Evolutionary conservation across 2,888 invertebrate genomes (phyloP).

Genomic region (Formica aserva): DNA sequence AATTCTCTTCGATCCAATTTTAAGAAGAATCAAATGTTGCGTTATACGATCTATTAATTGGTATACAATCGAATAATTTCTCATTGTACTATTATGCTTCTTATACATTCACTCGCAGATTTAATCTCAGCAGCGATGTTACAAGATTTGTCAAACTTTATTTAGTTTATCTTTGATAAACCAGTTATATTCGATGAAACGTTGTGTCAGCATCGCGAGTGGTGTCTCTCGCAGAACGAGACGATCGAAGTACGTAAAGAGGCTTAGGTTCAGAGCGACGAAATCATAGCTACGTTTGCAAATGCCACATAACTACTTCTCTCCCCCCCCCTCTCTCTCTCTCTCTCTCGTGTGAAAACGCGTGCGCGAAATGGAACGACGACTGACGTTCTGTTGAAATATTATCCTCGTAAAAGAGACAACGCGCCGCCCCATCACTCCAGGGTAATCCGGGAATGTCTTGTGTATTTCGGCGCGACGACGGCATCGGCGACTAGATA

Average conservation of each 20-base stretch:
- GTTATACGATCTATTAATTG: constrained; percentile 11
- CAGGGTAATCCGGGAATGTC: constrained; percentile 69
- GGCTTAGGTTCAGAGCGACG: background rate
- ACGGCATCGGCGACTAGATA: constrained; percentile 52
- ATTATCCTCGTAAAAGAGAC: constrained; percentile 72
- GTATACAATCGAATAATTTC: background rate
- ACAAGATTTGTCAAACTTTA: constrained; percentile 34
- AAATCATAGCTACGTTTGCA: constrained; percentile 36
- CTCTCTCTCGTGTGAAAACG: constrained; percentile 33
- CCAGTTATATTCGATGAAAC: constrained; percentile 34
- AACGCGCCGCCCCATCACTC: constrained; percentile 57
- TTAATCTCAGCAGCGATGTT: constrained; percentile 11
- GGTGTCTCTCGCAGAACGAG: background rate
- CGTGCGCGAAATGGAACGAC: constrained; percentile 47
- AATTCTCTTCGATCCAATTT: constrained; percentile 18
- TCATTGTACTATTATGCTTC: background rate
- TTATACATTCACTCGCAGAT: background rate
- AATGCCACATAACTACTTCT: constrained; percentile 52
- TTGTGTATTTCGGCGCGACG: constrained; percentile 59
- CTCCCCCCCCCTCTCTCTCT: constrained; percentile 26
- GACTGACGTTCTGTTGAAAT: constrained; percentile 70
- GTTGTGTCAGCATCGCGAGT: constrained; percentile 31
- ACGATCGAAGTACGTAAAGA: constrained; percentile 2
- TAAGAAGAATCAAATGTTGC: background rate
- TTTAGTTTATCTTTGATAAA: constrained; percentile 25